Base-by-base conservation (phyloP, 2,888 invertebrate genomes). In the Platypus cylindrus region DNA sequence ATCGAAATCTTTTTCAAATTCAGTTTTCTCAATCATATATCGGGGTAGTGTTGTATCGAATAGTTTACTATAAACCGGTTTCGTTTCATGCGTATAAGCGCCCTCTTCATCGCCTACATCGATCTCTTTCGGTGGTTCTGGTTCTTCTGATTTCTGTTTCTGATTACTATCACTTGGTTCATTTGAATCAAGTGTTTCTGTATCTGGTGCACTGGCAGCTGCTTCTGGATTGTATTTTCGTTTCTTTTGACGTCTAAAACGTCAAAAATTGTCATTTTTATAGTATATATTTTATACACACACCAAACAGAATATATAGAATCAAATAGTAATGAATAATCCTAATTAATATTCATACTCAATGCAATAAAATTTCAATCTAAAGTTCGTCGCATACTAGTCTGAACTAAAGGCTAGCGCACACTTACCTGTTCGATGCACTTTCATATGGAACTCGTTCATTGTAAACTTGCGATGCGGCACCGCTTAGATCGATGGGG, bases 1-100 rank as follows among this genome's bases (percentile, higher is more conserved):
- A 53, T 79, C 78, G 53, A 78, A 78, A 38, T 73, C 69, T 49
- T 64, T 64, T 60, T 80, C 80, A 47, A 73, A 73, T 43, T 76
- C 75, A 24, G 78, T 75, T 55, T 68, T 70, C 38, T 70, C 66
- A 35, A 78, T 54, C 78, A 80, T 79, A 50, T 71, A 80, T 48
- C 67, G 71, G 2, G 80, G 79, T 42, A 80, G 57, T 20, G 72
- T 68, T 11, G 75, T 67, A 13, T 75, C 76, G 32, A 75, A 64
- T 13, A 66, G 55, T 42, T 73, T 70, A 48, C 78, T 78, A 51
- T 72, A 78, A 22, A 68, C 64, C 1, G 75, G 71, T 50, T 67
- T 64, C 1, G 78, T 77, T 52, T 78, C 78, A n/a, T 71, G 69
- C 55, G 72, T 74, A 57, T 69, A 75, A 18, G 73, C 72, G 11